Percentiles rank a stretch among this genome's conserved stretches.
Conservation (phyloP, 1,140 invertebrate genomes). For the Holcopasites calliopsidis region DNA sequence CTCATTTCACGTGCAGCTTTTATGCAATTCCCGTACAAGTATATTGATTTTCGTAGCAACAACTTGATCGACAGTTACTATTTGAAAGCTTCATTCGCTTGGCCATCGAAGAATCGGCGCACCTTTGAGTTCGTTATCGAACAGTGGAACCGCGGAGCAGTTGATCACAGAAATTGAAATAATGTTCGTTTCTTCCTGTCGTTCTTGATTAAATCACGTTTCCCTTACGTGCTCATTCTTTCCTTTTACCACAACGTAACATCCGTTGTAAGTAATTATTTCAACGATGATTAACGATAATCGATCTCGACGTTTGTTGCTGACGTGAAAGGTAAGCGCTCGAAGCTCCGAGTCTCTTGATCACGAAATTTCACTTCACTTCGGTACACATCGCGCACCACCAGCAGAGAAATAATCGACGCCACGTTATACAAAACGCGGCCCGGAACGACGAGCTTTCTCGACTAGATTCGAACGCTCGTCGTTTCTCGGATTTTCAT, state of each 20-base stretch:
- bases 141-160: too few relatives aligned
- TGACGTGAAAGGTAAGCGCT: not conserved
- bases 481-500: constrained; percentile 13
- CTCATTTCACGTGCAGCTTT: not conserved
- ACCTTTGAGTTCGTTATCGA: not conserved
- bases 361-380: not conserved
- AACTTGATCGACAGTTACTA: not conserved
- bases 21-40: not conserved
- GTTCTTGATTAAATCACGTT: not conserved
- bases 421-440: not conserved
- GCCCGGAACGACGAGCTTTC: not conserved
- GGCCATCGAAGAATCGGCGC: not conserved
- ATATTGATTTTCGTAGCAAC: not conserved
- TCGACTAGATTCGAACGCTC: not conserved
- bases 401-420: not conserved
- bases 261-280: not conserved
- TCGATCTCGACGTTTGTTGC: not conserved
- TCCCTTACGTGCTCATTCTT: not conserved
- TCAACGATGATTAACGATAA: not conserved
- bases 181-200: not conserved
- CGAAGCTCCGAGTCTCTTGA: not conserved
- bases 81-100: not conserved
- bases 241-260: not conserved
- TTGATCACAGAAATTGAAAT: not conserved
- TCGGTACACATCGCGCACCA: not conserved